Conservation (phyloP, 92 coral and sea anemone species). For the Plumapathes pennacea region DNA sequence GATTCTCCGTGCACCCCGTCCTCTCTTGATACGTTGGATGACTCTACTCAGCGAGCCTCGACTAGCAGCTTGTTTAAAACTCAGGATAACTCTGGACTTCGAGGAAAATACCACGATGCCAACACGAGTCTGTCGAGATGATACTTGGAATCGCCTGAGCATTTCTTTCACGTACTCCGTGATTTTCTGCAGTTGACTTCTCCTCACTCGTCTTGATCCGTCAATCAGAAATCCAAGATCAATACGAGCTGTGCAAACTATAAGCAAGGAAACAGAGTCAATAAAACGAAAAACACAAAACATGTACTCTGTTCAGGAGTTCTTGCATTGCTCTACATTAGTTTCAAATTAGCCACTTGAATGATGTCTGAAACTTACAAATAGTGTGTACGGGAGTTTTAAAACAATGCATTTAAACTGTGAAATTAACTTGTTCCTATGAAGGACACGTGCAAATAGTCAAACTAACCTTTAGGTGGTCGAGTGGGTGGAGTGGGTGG, state of each 20-base stretch:
- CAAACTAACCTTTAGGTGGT: slow-evolving; percentile 36
- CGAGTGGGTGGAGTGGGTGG: slow-evolving; percentile 23
- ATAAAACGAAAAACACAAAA: background rate
- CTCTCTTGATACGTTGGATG: slow-evolving; percentile 8
- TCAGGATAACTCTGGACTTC: slow-evolving; percentile 25
- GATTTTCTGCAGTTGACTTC: slow-evolving; percentile 23
- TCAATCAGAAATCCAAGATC: slow-evolving; percentile 69
- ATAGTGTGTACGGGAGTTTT: too few species aligned
- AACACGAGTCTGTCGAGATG: slow-evolving; percentile 40
- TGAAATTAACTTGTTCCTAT: too few species aligned
- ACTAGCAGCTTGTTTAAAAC: slow-evolving; percentile 23
- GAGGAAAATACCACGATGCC: slow-evolving; percentile 57
- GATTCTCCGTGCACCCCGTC: slow-evolving; percentile 22
- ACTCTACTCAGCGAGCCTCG: slow-evolving; percentile 23
- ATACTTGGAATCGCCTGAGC: slow-evolving; percentile 50
- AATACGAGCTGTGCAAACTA: slow-evolving; percentile 63
- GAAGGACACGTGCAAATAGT: too few species aligned
- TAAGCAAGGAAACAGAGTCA: background rate
- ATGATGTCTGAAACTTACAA: too few species aligned
- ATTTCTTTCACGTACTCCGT: slow-evolving; percentile 56
- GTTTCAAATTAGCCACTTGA: too few species aligned
- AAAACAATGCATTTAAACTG: too few species aligned
- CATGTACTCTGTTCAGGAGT: slow-evolving; percentile 1
- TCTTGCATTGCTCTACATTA: too few species aligned
- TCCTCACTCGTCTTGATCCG: slow-evolving; percentile 28